phyloP scores from a whole-genome alignment of 2,888 invertebrate species.

The Drosophila borborema region DNA sequence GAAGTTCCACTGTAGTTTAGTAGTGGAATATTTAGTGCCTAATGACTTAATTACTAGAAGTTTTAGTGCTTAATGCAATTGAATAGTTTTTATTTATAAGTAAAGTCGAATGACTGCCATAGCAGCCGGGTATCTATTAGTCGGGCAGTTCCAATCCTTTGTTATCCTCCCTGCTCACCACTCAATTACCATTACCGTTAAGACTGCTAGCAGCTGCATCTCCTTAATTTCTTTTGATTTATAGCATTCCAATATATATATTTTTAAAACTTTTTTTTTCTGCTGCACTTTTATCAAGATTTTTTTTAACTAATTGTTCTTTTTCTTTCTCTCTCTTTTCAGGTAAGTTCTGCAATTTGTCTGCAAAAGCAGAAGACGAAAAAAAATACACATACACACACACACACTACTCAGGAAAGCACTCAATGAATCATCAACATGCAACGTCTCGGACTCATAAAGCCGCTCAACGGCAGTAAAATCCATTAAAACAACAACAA shows the following conservation, averaged over 20 bases:
- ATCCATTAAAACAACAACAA: conserved; percentile 38
- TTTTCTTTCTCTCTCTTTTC: conserved; percentile 34
- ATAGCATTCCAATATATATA: not conserved
- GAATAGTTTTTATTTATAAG: not conserved
- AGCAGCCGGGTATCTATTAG: not conserved
- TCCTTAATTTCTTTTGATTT: not conserved
- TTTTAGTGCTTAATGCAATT: not conserved
- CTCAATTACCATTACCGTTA: not conserved
- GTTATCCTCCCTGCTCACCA: not conserved
- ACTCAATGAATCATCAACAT: conserved; percentile 51
- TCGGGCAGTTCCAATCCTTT: not conserved
- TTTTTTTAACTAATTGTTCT: conserved; percentile 41
- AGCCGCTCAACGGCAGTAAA: conserved; percentile 44
- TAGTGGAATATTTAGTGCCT: not conserved
- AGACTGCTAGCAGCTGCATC: not conserved
- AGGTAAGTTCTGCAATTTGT: conserved; percentile 54
- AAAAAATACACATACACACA: not conserved
- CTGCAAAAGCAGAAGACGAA: conserved; percentile 6
- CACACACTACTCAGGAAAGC: not conserved
- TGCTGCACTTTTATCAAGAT: not conserved
- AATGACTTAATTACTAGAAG: conserved; percentile 1
- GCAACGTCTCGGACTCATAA: conserved; percentile 32
- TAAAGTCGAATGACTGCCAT: too few species aligned
- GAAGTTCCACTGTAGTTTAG: not conserved
- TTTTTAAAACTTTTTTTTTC: not conserved